Conservation (phyloP, 53 echinoderm and acorn worm species). For the Paracentrotus lividus region DNA sequence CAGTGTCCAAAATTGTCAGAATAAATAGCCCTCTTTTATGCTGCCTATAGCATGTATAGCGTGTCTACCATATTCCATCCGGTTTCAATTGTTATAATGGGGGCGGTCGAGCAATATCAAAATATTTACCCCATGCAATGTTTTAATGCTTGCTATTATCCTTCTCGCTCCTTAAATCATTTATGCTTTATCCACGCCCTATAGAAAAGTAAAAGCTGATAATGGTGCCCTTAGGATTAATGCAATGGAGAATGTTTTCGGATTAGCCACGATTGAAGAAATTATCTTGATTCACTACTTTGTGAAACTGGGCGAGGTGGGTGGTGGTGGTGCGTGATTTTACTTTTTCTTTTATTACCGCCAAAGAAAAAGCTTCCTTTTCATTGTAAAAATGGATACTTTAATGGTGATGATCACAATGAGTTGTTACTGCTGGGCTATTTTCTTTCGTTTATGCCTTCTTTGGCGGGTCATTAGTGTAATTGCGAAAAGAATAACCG, state of each 20-base stretch:
- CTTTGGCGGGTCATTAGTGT: conserved; percentile 24
- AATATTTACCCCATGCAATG: background rate
- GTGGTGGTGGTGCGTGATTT: conserved; percentile 33
- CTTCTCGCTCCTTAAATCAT: background rate
- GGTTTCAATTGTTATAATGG: background rate
- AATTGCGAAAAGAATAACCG: conserved; percentile 1
- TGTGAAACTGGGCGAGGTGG: background rate
- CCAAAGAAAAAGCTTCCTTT: background rate
- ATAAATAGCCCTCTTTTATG: no score
- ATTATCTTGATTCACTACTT: conserved; percentile 1
- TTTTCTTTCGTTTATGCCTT: conserved; percentile 39
- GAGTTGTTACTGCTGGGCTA: conserved; percentile 19
- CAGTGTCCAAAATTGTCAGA: no score
- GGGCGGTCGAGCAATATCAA: background rate
- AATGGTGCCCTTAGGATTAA: no score
- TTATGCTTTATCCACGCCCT: background rate
- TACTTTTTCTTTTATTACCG: conserved; percentile 4
- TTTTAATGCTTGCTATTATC: background rate
- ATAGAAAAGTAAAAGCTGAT: background rate
- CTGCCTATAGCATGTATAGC: no score
- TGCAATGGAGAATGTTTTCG: background rate
- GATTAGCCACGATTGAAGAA: background rate
- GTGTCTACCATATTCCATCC: background rate
- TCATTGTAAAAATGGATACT: background rate
- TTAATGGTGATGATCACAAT: conserved; percentile 1